Evolutionary conservation across 2,797 vertebrate species (phyloP), one percentile per base, ranked within the genome.

Genomic region (Hyperoplus immaculatus): DNA sequence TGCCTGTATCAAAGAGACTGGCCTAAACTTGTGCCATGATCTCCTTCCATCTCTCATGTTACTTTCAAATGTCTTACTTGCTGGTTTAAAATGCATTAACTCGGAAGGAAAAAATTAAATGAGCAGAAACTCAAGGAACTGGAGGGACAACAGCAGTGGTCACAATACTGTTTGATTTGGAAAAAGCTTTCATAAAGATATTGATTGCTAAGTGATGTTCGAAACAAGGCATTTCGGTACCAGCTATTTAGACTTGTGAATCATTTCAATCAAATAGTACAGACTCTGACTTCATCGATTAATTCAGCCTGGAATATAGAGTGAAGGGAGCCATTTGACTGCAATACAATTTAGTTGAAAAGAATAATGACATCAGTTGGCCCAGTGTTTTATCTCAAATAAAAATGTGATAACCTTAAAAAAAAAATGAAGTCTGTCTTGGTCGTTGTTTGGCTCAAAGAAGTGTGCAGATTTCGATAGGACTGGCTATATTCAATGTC

Each of bases 1-100:
- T 88, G 83, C 51, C 86, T 75, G 77, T 89, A 92, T 93, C 82
- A 94, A 94, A 93, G 90, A 89, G 81, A 85, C 78, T 88, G 87
- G 82, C 83, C 84, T 87, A 88, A 87, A 92, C 88, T 81, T 87
- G 51, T 78, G 86, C 90, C 86, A 87, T 81, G 82, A 93, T 90
- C 87, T 92, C 75, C 87, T 81, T 92, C 85, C 86, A 70, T 78
- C 78, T 84, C 76, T 93, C 82, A 84, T 82, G 88, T 82, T 83
- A 77, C 68, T 58, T 78, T 56, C 42, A 73, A 83, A 87, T 75
- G 82, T 78, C 65, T 77, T 58, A 56, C 60, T 64, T 45, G 41
- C 67, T 64, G 57, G 47, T 73, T 80, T 66, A 85, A 86, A 87
- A 60, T 82, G 69, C 77, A 87, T 85, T 90, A 60, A 89, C 86